Percentiles rank a stretch among this genome's conserved stretches.
Evolutionary conservation across 2,888 invertebrate genomes (phyloP).

Genomic region (Nasonovia ribisnigri): DNA sequence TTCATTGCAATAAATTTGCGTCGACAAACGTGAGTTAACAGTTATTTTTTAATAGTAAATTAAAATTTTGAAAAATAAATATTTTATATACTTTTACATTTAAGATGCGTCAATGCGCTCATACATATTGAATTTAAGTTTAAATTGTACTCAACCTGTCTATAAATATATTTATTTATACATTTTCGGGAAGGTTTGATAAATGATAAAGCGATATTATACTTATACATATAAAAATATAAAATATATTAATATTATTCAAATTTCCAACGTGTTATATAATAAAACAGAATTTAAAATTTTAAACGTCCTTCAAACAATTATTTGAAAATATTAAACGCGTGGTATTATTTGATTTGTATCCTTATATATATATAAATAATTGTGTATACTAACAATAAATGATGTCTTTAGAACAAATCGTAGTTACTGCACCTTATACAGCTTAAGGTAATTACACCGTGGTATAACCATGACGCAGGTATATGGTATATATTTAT

Average conservation of each 20-base stretch:
- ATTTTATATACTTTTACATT: background rate
- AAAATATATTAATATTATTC: slow-evolving; percentile 15
- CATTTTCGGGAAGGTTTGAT: background rate
- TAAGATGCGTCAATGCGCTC: background rate
- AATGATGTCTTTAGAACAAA: background rate
- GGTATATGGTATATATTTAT: no score
- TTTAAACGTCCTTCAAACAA: background rate
- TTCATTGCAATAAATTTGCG: background rate
- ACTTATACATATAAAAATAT: background rate
- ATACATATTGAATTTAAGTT: background rate
- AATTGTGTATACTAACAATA: background rate
- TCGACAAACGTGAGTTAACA: background rate
- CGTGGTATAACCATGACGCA: background rate
- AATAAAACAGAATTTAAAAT: background rate
- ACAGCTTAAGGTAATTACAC: background rate
- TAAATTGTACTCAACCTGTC: background rate
- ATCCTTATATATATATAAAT: background rate
- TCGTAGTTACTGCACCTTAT: background rate
- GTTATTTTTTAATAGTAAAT: background rate
- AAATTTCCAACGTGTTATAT: background rate
- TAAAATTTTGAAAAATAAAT: background rate
- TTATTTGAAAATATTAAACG: background rate
- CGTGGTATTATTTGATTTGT: background rate
- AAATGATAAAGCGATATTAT: background rate
- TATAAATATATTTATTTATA: background rate